Conservation (phyloP, 2,888 invertebrate species). For the Stenolophus ochropezus region DNA sequence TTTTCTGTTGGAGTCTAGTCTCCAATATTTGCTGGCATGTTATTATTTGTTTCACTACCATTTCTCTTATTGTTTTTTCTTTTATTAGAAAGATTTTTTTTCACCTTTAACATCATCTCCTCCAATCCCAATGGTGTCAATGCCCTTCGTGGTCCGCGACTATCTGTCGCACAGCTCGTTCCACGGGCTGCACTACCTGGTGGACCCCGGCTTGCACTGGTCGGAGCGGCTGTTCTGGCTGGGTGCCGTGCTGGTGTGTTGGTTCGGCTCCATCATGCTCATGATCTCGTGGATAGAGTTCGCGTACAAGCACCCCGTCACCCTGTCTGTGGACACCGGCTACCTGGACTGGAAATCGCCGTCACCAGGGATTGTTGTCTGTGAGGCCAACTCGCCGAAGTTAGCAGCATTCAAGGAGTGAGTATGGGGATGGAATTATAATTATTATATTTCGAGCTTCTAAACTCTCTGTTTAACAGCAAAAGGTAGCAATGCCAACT, state of each 20-base stretch:
- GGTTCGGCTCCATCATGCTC: constrained; percentile 20
- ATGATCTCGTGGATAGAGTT: constrained; percentile 9
- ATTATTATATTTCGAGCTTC: too few species aligned
- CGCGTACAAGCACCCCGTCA: constrained; percentile 5
- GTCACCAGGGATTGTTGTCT: not conserved
- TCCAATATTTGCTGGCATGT: too few species aligned
- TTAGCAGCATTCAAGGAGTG: not conserved
- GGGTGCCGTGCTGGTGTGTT: constrained; percentile 5
- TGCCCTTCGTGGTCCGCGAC: not conserved
- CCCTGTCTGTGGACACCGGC: constrained; percentile 13
- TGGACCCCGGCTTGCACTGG: constrained; percentile 11
- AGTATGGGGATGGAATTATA: not conserved
- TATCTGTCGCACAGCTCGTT: constrained; percentile 18
- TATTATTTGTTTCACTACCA: too few species aligned
- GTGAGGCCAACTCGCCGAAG: not conserved
- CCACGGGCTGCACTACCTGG: constrained; percentile 30
- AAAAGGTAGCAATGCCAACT: too few species aligned
- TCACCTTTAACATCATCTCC: too few species aligned
- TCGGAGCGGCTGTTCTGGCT: constrained; percentile 37
- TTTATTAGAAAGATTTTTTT: too few species aligned
- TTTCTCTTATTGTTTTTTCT: too few species aligned
- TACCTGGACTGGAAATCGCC: constrained; percentile 21
- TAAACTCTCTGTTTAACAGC: too few species aligned
- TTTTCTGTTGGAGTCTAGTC: too few species aligned
- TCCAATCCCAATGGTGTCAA: too few species aligned